Evolutionary conservation across 1,140 invertebrate species (phyloP).

Genomic region (Ladona fulva): DNA sequence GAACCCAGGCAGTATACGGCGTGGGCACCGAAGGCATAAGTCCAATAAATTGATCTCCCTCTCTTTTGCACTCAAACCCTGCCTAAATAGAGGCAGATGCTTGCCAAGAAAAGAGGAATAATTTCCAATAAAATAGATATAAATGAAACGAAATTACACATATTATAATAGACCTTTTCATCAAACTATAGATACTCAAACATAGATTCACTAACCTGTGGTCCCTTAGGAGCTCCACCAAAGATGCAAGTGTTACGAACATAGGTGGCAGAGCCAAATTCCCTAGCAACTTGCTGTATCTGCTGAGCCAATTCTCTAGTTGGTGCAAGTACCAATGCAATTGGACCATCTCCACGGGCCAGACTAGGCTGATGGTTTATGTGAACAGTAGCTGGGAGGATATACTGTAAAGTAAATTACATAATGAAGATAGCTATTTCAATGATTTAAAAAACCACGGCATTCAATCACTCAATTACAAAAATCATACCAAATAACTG

Average conservation of each 20-base stretch:
- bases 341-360: slow-evolving; percentile 76
- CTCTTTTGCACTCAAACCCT: slow-evolving; percentile 62
- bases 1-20: slow-evolving; percentile 52
- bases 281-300: slow-evolving; percentile 84
- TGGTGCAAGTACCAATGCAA: slow-evolving; percentile 84
- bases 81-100: slow-evolving; percentile 48
- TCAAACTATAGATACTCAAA: no score
- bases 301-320: slow-evolving; percentile 94
- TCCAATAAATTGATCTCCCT: slow-evolving; percentile 48
- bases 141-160: background rate
- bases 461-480: no score
- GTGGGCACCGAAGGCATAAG: slow-evolving; percentile 67
- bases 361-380: slow-evolving; percentile 81
- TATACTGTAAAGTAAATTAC: slow-evolving; percentile 41
- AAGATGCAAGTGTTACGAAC: slow-evolving; percentile 89
- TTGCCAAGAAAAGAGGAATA: slow-evolving; percentile 56
- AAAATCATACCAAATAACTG: no score
- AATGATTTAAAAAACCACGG: no score
- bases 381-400: slow-evolving; percentile 79
- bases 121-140: no score
- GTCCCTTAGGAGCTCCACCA: slow-evolving; percentile 89
- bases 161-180: no score
- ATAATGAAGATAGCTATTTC: no score
- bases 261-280: slow-evolving; percentile 77
- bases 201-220: slow-evolving; percentile 59